Conservation (phyloP, 1,140 invertebrate genomes). For the Drosophila willistoni region DNA sequence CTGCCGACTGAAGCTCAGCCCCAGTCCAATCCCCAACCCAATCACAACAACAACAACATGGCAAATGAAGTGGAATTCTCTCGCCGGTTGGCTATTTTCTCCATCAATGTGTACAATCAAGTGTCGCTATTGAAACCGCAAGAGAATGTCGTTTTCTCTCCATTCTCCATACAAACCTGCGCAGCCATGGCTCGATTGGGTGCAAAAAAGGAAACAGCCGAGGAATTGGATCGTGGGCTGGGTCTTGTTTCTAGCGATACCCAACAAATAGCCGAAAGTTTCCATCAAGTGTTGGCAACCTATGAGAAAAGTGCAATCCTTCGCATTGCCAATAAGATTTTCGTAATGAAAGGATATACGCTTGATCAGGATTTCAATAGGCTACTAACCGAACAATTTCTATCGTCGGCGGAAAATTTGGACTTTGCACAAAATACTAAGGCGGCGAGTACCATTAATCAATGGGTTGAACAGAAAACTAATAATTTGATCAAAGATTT, state of each 20-base stretch:
- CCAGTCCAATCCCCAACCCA: background rate
- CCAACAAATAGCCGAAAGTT: constrained; percentile 56
- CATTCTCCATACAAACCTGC: constrained; percentile 83
- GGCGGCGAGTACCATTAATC: constrained; percentile 84
- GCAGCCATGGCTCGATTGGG: constrained; percentile 85
- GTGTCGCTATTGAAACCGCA: constrained; percentile 46
- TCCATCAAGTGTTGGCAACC: constrained; percentile 47
- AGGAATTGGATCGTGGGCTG: constrained; percentile 84
- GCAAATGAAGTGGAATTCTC: constrained; percentile 46
- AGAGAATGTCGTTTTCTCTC: constrained; percentile 83
- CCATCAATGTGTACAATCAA: constrained; percentile 54
- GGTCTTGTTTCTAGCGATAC: constrained; percentile 71
- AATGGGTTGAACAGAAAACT: constrained; percentile 86
- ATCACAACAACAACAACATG: constrained; percentile 19
- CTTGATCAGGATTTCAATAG: constrained; percentile 56
- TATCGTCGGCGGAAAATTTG: constrained; percentile 78
- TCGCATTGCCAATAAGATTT: constrained; percentile 78
- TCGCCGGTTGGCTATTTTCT: constrained; percentile 57
- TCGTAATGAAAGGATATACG: constrained; percentile 56
- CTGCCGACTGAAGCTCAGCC: background rate
- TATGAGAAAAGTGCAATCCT: constrained; percentile 69
- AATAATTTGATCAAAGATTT: constrained; percentile 86
- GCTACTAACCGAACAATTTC: constrained; percentile 63
- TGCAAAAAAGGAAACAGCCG: constrained; percentile 84
- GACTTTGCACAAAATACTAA: constrained; percentile 82